Evolutionary conservation across 2,797 vertebrate species (phyloP).

Genomic region (Scolopax bukidnonensis): DNA sequence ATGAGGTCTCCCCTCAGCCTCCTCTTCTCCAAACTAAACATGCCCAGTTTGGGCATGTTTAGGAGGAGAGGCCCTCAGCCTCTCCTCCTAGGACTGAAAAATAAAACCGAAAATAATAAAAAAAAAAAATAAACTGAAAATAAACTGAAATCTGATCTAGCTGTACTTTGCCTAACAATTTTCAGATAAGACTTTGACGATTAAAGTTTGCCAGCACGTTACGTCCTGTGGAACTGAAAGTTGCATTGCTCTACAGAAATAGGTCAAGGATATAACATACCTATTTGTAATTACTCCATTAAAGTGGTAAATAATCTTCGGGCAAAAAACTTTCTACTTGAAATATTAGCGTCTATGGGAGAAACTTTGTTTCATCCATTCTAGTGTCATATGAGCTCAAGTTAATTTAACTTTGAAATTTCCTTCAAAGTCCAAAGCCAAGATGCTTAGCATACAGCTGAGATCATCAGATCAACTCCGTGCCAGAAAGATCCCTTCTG

Average conservation of each 20-base stretch:
- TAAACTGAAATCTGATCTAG: neutral
- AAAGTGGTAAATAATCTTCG: neutral
- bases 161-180: neutral
- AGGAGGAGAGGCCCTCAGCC: too few relatives aligned
- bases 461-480: neutral
- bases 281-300: neutral
- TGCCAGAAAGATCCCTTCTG: neutral
- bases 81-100: too few relatives aligned
- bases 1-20: too few relatives aligned
- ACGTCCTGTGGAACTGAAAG: neutral
- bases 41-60: too few relatives aligned
- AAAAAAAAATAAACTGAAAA: too few relatives aligned
- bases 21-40: too few relatives aligned
- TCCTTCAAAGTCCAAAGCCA: neutral
- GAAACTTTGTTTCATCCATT: neutral
- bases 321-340: neutral
- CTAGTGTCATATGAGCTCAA: neutral
- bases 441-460: neutral
- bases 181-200: neutral
- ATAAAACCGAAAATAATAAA: too few relatives aligned
- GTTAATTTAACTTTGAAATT: neutral
- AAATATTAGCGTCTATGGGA: rapidly evolving
- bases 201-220: neutral
- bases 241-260: neutral
- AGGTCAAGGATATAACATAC: neutral